phyloP scores from a whole-genome alignment of 2,888 invertebrate species.

The Meghimatium bilineatum region DNA sequence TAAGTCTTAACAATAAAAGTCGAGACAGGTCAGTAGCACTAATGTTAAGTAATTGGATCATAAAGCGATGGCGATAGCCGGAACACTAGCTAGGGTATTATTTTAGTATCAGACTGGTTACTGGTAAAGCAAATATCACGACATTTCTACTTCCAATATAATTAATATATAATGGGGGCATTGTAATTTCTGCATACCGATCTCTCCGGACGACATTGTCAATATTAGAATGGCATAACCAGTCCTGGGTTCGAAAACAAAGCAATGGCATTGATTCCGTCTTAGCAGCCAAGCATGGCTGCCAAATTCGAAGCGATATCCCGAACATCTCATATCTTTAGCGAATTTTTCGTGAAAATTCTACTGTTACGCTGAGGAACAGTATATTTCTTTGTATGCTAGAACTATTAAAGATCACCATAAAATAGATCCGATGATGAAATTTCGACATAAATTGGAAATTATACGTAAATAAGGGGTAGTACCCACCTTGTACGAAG shows the following conservation, averaged over 20 bases:
- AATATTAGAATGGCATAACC: not conserved
- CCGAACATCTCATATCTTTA: constrained; percentile 16
- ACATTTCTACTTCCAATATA: not conserved
- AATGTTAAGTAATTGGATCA: not conserved
- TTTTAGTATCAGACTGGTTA: not conserved
- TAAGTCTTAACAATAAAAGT: not conserved
- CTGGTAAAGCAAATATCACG: not conserved
- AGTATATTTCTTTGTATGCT: not conserved
- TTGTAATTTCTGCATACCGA: not conserved
- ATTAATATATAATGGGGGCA: not conserved
- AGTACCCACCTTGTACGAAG: constrained; percentile 36
- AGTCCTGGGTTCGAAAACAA: constrained; percentile 37
- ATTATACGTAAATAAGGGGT: constrained; percentile 21
- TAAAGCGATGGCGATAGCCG: not conserved
- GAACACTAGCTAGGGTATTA: not conserved
- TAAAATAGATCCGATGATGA: constrained; percentile 20
- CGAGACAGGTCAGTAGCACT: not conserved
- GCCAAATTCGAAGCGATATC: constrained; percentile 40
- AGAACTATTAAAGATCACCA: not conserved
- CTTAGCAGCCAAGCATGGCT: constrained; percentile 40
- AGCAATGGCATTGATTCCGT: constrained; percentile 29
- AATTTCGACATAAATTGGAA: not conserved
- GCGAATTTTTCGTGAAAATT: constrained; percentile 33
- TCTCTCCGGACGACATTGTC: not conserved
- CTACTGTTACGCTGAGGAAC: not conserved